phyloP scores from a whole-genome alignment of 2,888 invertebrate species.

The Copidosoma aretas region DNA sequence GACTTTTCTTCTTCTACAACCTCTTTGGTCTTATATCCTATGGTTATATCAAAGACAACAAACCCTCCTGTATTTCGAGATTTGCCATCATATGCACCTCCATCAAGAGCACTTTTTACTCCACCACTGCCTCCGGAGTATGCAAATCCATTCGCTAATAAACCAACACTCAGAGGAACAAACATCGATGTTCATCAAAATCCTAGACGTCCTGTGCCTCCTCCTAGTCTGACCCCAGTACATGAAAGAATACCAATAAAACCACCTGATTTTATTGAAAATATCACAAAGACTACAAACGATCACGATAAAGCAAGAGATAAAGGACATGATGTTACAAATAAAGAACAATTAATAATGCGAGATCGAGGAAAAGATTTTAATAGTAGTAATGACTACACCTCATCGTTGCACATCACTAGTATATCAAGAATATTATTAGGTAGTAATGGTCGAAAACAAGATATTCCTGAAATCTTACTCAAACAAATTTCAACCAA shows the following conservation, averaged over 20 bases:
- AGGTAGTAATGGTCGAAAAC: slow-evolving; percentile 84
- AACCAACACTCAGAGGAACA: slow-evolving; percentile 82
- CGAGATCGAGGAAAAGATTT: slow-evolving; percentile 25
- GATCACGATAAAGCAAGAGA: slow-evolving; percentile 43
- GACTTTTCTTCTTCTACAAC: slow-evolving; percentile 66
- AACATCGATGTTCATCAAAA: slow-evolving; percentile 65
- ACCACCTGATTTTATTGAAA: slow-evolving; percentile 68
- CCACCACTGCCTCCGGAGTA: slow-evolving; percentile 85
- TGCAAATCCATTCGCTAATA: slow-evolving; percentile 86
- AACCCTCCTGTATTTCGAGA: slow-evolving; percentile 65
- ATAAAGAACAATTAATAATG: slow-evolving; percentile 25
- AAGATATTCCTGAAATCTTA: slow-evolving; percentile 80
- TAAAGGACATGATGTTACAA: slow-evolving; percentile 32
- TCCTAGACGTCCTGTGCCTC: slow-evolving; percentile 77
- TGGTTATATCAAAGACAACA: slow-evolving; percentile 58
- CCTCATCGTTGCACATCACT: slow-evolving; percentile 77
- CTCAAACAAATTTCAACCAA: slow-evolving; percentile 63
- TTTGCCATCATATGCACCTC: slow-evolving; percentile 83
- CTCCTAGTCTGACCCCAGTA: slow-evolving; percentile 80
- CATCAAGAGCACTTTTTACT: slow-evolving; percentile 78
- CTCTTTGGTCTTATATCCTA: slow-evolving; percentile 66
- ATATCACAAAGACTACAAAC: slow-evolving; percentile 49
- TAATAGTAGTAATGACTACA: slow-evolving; percentile 67
- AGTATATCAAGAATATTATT: slow-evolving; percentile 85
- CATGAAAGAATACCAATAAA: slow-evolving; percentile 85